Percentiles rank a stretch among this genome's conserved stretches.
Evolutionary conservation across 2,888 invertebrate species (phyloP).

Genomic region (Scaptomyza cyrtandrae): DNA sequence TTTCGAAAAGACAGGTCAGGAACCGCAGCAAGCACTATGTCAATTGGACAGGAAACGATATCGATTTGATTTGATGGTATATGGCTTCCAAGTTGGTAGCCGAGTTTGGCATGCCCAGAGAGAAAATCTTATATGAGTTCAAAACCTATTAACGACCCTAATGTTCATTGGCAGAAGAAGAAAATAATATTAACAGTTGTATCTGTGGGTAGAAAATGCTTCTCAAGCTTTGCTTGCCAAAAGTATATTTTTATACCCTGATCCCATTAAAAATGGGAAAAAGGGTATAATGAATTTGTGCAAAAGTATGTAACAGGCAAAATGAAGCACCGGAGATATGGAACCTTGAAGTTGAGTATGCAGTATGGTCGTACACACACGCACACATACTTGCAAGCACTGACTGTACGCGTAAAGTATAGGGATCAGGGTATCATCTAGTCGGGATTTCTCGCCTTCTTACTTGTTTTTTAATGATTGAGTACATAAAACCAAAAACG

Average conservation of each 20-base stretch:
- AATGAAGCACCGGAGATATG: too few species aligned
- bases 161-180: conserved; percentile 11
- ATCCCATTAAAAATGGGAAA: too few species aligned
- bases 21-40: conserved; percentile 41
- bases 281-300: too few species aligned
- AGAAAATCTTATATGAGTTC: neutral
- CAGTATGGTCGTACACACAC: too few species aligned
- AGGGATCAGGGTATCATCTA: too few species aligned
- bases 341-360: too few species aligned
- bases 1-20: conserved; percentile 20
- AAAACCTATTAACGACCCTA: too few species aligned
- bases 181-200: neutral
- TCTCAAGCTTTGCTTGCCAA: neutral
- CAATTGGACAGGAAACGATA: conserved; percentile 54
- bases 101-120: neutral
- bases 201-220: neutral
- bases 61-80: conserved; percentile 35
- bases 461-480: conserved; percentile 69
- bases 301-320: too few species aligned
- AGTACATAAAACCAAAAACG: conserved; percentile 32
- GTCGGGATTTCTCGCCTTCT: too few species aligned
- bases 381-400: too few species aligned
- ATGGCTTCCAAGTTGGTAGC: conserved; percentile 4
- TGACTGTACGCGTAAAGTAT: too few species aligned
- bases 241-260: too few species aligned